Evolutionary conservation across 2,797 vertebrate species (phyloP), one percentile per base, ranked within the genome.

Genomic region (Eutrigla gurnardus): DNA sequence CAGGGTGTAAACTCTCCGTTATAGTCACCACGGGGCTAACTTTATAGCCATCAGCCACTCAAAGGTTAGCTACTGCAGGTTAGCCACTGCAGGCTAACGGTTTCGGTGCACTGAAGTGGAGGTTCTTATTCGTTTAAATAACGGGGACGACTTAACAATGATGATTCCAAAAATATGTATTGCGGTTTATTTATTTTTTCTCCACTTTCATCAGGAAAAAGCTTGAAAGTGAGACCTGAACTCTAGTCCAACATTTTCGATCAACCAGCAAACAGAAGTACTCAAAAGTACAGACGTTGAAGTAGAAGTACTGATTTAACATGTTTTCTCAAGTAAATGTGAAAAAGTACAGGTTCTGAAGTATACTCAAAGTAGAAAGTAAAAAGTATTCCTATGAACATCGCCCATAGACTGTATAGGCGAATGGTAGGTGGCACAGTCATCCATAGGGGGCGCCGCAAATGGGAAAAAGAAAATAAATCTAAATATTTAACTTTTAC

Each of bases 1-100:
- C 25, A 25, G 25, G 25, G 25, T 25, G 25, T 25, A 60, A 55
- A 77, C 37, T 57, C 40, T 78, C 39, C 6, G 5, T 73, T 53
- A 67, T 4, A 64, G 47, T 65, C 61, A 43, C 25, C 45, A 54
- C 1, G 39, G 25, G 65, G 58, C 52, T 36, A 40, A 73, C n/a
- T 67, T 82, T 75, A 82, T 8, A 69, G 18, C 7, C 6, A 39
- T 58, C 25, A 2, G 42, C 57, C 37, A 72, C 59, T 53, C 39
- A 65, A 58, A 45, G n/a, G 17, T 75, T 70, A 65, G 73, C 70
- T 55, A 54, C 55, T 35, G 42, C 2, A 4, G 18, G 36, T 39
- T 58, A 65, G 73, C 70, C 53, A 54, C 55, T 35, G 42, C 2
- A 4, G 18, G 36, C 43, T 58, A 53, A 73, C 46, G 7, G 1